A percentile compares a stretch with the other conserved stretches of the same genome.
Evolutionary conservation across 1,140 invertebrate genomes (phyloP).

Genomic region (Heliconius nattereri): DNA sequence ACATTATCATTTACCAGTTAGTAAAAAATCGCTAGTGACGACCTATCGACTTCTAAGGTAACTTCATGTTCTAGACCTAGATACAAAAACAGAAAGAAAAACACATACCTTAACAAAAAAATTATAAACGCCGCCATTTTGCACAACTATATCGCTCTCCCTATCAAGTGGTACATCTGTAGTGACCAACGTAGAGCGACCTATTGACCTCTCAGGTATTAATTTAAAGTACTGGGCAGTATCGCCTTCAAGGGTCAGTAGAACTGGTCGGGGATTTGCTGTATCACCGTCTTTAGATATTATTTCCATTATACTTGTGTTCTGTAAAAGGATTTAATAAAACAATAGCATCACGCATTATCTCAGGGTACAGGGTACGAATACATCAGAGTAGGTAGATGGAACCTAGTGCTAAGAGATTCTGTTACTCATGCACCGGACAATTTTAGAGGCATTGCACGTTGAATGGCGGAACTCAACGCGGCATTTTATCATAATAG

Average conservation of each 20-base stretch:
- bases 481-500: no score
- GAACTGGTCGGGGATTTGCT: conserved; percentile 85
- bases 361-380: no score
- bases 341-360: no score
- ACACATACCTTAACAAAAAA: conserved; percentile 84
- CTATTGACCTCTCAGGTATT: conserved; percentile 75
- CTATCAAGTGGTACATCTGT: conserved; percentile 86
- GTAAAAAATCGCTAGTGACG: no score
- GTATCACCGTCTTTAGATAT: conserved; percentile 89
- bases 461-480: no score
- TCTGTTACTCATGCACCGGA: no score
- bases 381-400: no score
- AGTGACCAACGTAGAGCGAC: conserved; percentile 83
- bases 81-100: background rate
- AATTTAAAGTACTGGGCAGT: conserved; percentile 86
- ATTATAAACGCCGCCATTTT: conserved; percentile 89
- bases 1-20: no score
- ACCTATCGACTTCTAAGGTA: no score
- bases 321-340: conserved; percentile 41
- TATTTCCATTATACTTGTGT: conserved; percentile 84
- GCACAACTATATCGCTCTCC: conserved; percentile 87
- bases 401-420: no score
- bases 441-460: no score
- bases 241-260: conserved; percentile 86
- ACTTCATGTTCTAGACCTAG: no score